Percentiles rank a stretch among this genome's conserved stretches.
These are phyloP conservation scores for Ibycter americanus DNA, from an alignment of 2,797 vertebrate species.

Conservation along the genomic window DNA sequence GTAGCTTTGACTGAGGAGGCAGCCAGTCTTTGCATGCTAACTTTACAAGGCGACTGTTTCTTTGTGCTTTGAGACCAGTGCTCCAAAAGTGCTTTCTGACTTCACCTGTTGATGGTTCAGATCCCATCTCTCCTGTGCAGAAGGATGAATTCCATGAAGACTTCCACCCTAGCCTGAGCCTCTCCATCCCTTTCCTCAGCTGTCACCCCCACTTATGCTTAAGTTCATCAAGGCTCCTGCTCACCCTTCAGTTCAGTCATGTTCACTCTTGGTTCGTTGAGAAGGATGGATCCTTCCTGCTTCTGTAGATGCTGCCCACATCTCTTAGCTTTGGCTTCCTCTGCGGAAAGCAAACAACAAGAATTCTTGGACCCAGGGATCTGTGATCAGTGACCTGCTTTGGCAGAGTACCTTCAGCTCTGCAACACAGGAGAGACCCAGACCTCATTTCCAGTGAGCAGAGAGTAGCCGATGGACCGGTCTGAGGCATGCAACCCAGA, in stretches of 20 bases:
- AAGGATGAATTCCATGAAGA: background rate
- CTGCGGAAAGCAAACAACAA: background rate
- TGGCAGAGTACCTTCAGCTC: background rate
- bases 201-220: rapidly evolving
- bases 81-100: background rate
- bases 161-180: background rate
- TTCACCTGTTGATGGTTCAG: background rate
- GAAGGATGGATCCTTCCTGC: background rate
- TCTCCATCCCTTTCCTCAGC: background rate
- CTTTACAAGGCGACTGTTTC: background rate
- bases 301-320: background rate
- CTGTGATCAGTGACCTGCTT: background rate
- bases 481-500: background rate
- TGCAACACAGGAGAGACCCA: background rate
- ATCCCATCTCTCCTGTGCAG: background rate
- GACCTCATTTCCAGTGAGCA: background rate
- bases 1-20: background rate
- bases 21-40: background rate
- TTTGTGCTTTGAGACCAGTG: background rate
- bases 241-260: background rate
- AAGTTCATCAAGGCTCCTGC: background rate
- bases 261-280: background rate
- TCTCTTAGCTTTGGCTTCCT: background rate
- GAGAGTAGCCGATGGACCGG: rapidly evolving
- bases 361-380: background rate